phyloP scores from a whole-genome alignment of 2,888 invertebrate species.

The Drosophila mimetica region DNA sequence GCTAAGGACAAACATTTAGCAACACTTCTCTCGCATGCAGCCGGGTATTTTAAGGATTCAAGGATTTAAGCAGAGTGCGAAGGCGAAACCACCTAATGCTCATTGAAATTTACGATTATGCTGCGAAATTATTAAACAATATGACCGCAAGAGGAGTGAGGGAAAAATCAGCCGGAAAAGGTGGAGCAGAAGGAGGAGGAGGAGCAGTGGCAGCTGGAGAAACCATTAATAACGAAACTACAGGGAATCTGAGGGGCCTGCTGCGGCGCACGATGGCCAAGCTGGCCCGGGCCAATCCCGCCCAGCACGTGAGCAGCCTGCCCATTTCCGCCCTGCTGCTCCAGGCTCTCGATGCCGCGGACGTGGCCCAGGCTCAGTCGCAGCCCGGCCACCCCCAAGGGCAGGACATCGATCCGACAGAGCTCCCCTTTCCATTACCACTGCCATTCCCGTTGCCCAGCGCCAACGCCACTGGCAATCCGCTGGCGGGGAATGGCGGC shows the following conservation, averaged over 20 bases:
- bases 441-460: neutral
- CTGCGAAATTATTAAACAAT: slow-evolving; percentile 76
- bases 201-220: neutral
- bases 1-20: slow-evolving; percentile 31
- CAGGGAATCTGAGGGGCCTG: neutral
- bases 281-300: slow-evolving; percentile 39
- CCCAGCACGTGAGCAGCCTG: slow-evolving; percentile 55
- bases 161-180: slow-evolving; percentile 1
- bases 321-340: slow-evolving; percentile 58
- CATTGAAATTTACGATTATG: slow-evolving; percentile 78
- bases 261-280: slow-evolving; percentile 1
- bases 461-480: slow-evolving; percentile 4
- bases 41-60: neutral
- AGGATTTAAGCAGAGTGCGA: slow-evolving; percentile 2
- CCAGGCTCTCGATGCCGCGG: slow-evolving; percentile 41
- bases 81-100: slow-evolving; percentile 56
- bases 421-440: neutral
- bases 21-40: slow-evolving; percentile 55
- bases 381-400: slow-evolving; percentile 25
- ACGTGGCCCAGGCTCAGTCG: slow-evolving; percentile 21
- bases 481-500: neutral
- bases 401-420: slow-evolving; percentile 49
- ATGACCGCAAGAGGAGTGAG: slow-evolving; percentile 64
- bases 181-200: slow-evolving; percentile 7
- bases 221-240: neutral